These are phyloP conservation scores for Diarsia mendica DNA, from an alignment of 2,888 invertebrate genomes.

Conservation along the genomic window DNA sequence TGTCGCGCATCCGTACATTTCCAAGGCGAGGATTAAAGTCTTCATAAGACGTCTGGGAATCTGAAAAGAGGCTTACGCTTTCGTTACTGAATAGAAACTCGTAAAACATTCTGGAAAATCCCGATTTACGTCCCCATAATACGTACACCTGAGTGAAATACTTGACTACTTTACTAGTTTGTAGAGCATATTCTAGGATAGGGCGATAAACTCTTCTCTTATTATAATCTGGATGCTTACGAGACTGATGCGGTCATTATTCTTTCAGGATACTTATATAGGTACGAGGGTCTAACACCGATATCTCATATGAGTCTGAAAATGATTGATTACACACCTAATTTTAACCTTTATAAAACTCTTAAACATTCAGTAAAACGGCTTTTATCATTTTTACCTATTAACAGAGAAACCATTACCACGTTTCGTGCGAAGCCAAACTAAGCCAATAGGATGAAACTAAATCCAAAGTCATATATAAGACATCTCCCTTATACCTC, in stretches of 20 bases:
- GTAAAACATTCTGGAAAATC: slow-evolving; percentile 77
- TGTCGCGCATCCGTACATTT: slow-evolving; percentile 75
- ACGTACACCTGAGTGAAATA: slow-evolving; percentile 65
- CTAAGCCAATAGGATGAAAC: slow-evolving; percentile 9
- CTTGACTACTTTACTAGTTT: slow-evolving; percentile 42
- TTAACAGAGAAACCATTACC: not conserved
- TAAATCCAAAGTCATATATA: slow-evolving; percentile 32
- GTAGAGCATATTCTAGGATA: slow-evolving; percentile 5
- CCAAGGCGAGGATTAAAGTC: slow-evolving; percentile 76
- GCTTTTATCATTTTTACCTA: not conserved
- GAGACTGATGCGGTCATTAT: slow-evolving; percentile 38
- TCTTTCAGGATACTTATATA: slow-evolving; percentile 3
- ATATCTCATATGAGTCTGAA: not conserved
- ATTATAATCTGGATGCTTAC: slow-evolving; percentile 3
- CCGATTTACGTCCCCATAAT: slow-evolving; percentile 73
- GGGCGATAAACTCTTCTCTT: slow-evolving; percentile 10
- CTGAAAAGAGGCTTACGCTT: slow-evolving; percentile 82
- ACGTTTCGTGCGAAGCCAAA: not conserved
- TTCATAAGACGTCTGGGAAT: slow-evolving; percentile 79
- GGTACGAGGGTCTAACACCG: not conserved
- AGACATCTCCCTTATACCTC: slow-evolving; percentile 38
- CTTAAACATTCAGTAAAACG: no score
- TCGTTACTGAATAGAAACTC: slow-evolving; percentile 77
- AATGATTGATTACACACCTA: slow-evolving; percentile 17
- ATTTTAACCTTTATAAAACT: not conserved